Percentiles rank a stretch among this genome's conserved stretches.
Evolutionary conservation across 2,888 invertebrate genomes (phyloP).

Genomic region (Xiphydria camelus): DNA sequence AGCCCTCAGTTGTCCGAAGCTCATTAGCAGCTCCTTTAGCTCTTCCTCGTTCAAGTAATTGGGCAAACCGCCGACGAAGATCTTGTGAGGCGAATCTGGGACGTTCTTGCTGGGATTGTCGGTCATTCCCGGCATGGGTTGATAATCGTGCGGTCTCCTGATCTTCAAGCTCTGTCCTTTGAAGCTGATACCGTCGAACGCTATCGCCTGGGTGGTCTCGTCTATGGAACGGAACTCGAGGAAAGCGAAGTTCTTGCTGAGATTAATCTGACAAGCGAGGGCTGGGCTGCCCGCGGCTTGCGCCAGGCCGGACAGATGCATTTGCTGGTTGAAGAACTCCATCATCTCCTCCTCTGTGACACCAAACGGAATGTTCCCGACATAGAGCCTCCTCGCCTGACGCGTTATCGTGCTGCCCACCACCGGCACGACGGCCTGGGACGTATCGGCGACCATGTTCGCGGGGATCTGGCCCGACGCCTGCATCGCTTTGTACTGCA

Average conservation of each 20-base stretch:
- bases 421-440: conserved; percentile 95
- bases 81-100: conserved; percentile 97
- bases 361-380: conserved; percentile 98
- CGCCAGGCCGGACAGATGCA: conserved; percentile 95
- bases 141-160: conserved; percentile 95
- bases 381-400: conserved; percentile 88
- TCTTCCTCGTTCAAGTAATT: conserved; percentile 99
- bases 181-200: conserved; percentile 98
- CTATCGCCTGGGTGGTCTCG: conserved; percentile 99
- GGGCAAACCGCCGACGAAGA: conserved; percentile 97
- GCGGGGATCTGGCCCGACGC: conserved; percentile 96
- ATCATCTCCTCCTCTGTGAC: conserved; percentile 98
- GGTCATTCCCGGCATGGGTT: conserved; percentile 94
- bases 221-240: conserved; percentile 96
- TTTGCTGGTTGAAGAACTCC: conserved; percentile 98
- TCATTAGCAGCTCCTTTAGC: conserved; percentile 98
- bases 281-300: conserved; percentile 99
- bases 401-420: conserved; percentile 95
- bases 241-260: conserved; percentile 99
- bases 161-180: conserved; percentile 98
- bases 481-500: conserved; percentile 82
- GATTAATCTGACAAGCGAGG: conserved; percentile 95
- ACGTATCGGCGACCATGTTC: conserved; percentile 87
- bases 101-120: conserved; percentile 86
- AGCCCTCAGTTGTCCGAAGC: conserved; percentile 96